Percentiles rank a stretch among this genome's conserved stretches.
These are phyloP conservation scores for Tangara arthus DNA, from an alignment of 2,797 vertebrate genomes.

Conservation along the genomic window DNA sequence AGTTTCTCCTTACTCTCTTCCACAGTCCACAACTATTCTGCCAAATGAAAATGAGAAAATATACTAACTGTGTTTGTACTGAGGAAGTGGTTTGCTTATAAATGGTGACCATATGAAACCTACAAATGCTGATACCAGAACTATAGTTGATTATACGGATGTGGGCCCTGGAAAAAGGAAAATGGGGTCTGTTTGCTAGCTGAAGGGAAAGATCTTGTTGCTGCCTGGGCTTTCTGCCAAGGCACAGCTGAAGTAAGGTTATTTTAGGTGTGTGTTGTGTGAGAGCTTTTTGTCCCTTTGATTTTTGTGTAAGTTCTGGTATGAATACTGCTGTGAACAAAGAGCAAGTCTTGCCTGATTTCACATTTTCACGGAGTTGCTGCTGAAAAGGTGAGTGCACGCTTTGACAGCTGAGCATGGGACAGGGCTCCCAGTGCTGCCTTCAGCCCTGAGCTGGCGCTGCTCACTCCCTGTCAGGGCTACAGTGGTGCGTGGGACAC, in stretches of 20 bases:
- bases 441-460: rapidly evolving
- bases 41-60: conserved; percentile 19
- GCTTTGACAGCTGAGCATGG: rapidly evolving
- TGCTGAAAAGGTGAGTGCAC: background rate
- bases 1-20: background rate
- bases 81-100: conserved; percentile 58
- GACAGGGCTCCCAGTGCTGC: background rate
- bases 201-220: background rate
- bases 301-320: background rate
- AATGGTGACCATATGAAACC: conserved; percentile 28
- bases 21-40: background rate
- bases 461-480: rapidly evolving
- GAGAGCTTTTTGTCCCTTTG: background rate
- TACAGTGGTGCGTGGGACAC: background rate
- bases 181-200: background rate
- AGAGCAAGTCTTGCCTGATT: background rate
- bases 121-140: conserved; percentile 24
- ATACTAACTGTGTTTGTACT: background rate
- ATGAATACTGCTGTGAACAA: background rate
- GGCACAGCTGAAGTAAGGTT: background rate
- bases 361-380: background rate
- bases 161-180: background rate
- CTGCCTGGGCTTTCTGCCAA: conserved; percentile 18
- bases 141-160: background rate
- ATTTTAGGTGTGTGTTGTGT: background rate